These are phyloP conservation scores for Limnephilus rhombicus DNA, from an alignment of 2,888 invertebrate species.

Conservation along the genomic window DNA sequence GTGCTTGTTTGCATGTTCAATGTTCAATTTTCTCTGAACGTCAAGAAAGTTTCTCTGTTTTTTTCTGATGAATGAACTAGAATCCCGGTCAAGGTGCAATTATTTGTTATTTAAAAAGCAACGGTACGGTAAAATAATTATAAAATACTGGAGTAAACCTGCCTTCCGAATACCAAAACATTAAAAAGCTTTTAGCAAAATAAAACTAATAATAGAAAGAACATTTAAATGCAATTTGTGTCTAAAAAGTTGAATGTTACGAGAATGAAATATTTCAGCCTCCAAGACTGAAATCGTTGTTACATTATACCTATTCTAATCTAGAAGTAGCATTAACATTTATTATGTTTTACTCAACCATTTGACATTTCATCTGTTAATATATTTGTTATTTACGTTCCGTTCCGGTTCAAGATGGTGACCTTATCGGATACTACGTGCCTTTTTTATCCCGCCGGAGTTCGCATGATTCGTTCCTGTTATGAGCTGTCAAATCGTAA, in stretches of 20 bases:
- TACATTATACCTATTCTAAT: neutral
- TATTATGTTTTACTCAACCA: neutral
- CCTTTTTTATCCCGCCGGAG: too few relatives aligned
- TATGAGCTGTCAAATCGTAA: too few relatives aligned
- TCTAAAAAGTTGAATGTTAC: neutral
- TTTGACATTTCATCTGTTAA: too few relatives aligned
- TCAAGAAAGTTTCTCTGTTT: neutral
- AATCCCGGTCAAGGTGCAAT: neutral
- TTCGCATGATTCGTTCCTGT: too few relatives aligned
- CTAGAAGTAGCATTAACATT: neutral
- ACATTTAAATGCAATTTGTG: neutral
- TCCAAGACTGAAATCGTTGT: neutral
- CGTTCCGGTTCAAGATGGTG: too few relatives aligned
- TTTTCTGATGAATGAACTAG: neutral
- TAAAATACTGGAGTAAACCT: neutral
- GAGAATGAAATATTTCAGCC: neutral
- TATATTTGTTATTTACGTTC: too few relatives aligned
- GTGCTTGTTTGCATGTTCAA: neutral
- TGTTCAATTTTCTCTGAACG: neutral
- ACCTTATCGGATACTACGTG: too few relatives aligned
- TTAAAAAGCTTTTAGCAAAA: neutral
- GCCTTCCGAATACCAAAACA: neutral
- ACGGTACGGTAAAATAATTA: neutral
- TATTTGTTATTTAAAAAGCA: neutral
- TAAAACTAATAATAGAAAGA: neutral